Percentiles rank a stretch among this genome's conserved stretches.
phyloP scores from a whole-genome alignment of 30 jellyfish, hydroid and myxozoan species.

The Aurelia sp. region DNA sequence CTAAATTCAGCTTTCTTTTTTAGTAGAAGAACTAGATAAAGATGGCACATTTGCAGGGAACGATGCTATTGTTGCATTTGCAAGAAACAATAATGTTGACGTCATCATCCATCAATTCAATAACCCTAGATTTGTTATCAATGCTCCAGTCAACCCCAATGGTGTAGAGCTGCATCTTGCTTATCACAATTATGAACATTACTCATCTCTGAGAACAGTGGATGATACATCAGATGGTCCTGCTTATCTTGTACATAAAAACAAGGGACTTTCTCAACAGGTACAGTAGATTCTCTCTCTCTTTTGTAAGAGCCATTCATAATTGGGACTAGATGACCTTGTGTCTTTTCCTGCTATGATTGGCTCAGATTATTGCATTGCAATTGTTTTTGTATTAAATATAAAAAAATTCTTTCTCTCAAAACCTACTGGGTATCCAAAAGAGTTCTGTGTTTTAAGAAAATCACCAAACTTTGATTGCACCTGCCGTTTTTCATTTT shows the following conservation, averaged over 20 bases:
- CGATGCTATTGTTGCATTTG: conserved; percentile 90
- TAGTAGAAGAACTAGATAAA: conserved; percentile 68
- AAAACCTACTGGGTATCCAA: too few species aligned
- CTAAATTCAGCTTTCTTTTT: neutral
- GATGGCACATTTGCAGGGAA: conserved; percentile 91
- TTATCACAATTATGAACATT: conserved; percentile 82
- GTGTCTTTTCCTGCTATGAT: too few species aligned
- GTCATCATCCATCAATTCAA: conserved; percentile 82
- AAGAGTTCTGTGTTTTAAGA: too few species aligned
- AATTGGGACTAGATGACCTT: too few species aligned
- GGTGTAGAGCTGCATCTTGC: conserved; percentile 75
- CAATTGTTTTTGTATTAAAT: too few species aligned
- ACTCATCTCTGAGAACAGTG: conserved; percentile 71
- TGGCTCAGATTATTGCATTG: too few species aligned
- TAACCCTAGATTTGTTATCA: conserved; percentile 74
- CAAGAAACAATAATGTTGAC: conserved; percentile 69
- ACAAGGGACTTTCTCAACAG: neutral
- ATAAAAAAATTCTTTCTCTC: too few species aligned
- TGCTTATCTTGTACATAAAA: conserved; percentile 36
- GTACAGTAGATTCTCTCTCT: too few species aligned
- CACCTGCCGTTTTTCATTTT: too few species aligned
- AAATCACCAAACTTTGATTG: too few species aligned
- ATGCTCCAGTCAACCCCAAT: conserved; percentile 40
- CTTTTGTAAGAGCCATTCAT: too few species aligned
- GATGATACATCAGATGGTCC: conserved; percentile 59